Conservation (phyloP, 2,888 invertebrate species). For the Colostygia pectinataria region DNA sequence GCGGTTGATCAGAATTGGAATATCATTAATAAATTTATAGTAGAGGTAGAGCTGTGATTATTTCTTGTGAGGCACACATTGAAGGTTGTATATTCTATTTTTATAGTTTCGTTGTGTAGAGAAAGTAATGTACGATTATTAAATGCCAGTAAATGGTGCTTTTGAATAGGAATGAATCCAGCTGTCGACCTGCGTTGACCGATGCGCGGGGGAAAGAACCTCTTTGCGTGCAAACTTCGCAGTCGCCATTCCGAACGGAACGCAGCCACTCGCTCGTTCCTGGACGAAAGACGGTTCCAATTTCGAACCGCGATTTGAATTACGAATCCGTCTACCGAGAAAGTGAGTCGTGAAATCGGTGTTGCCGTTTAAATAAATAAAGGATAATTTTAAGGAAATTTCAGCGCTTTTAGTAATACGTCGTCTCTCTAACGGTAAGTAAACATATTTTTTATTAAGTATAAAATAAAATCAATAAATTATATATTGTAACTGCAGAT, state of each 20-base stretch:
- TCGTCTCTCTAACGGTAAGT: constrained; percentile 70
- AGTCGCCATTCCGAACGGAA: constrained; percentile 69
- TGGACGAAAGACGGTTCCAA: constrained; percentile 36
- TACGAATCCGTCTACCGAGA: constrained; percentile 44
- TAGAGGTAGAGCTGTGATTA: neutral
- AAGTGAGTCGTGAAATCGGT: constrained; percentile 66
- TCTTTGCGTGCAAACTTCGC: constrained; percentile 42
- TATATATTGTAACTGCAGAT: no score
- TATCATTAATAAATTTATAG: constrained; percentile 15
- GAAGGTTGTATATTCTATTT: constrained; percentile 1
- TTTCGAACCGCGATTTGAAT: constrained; percentile 43
- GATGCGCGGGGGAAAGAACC: constrained; percentile 66
- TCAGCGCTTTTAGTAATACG: constrained; percentile 42
- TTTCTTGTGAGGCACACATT: constrained; percentile 15
- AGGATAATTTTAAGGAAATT: constrained; percentile 53
- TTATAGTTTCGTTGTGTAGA: neutral
- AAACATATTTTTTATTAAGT: constrained; percentile 3
- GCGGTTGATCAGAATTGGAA: constrained; percentile 25
- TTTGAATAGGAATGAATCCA: constrained; percentile 23
- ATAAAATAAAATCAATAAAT: neutral
- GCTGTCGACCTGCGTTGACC: constrained; percentile 55
- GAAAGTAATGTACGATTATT: constrained; percentile 35
- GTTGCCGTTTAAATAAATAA: constrained; percentile 51
- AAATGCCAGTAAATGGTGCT: constrained; percentile 6
- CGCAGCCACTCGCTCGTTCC: constrained; percentile 60